Evolutionary conservation across 2,113 vertebrate genomes (phyloP).

Genomic region (Elgaria multicarinata): DNA sequence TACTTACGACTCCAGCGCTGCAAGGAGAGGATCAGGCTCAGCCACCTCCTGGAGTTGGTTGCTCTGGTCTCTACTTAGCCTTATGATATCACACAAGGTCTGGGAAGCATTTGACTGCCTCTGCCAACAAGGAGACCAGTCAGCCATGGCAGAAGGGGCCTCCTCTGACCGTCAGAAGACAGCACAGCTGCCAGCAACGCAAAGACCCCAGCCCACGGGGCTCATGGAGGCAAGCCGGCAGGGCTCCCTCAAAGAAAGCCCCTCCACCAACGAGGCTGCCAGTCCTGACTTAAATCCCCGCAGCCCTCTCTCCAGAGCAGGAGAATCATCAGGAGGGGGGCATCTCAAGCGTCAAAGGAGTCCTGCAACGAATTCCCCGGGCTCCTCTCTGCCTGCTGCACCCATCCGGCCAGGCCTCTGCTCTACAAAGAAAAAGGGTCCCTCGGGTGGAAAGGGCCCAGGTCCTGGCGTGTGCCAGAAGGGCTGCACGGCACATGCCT

Average conservation of each 20-base stretch:
- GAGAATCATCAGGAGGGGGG: fast-evolving
- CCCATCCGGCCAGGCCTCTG: neutral
- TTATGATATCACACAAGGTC: constrained; percentile 94
- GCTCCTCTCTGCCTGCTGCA: neutral
- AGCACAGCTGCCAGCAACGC: too few species aligned
- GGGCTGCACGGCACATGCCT: neutral
- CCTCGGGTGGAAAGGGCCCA: too few species aligned
- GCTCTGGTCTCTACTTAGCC: constrained; percentile 95
- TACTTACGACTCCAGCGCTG: constrained; percentile 94
- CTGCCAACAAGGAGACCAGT: constrained; percentile 69
- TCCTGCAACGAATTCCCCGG: neutral
- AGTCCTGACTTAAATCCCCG: neutral
- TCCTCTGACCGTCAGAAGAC: neutral
- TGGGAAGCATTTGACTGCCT: constrained; percentile 97
- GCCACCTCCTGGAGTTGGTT: constrained; percentile 87
- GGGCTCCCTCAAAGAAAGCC: too few species aligned
- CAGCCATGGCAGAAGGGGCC: neutral
- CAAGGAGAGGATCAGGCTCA: constrained; percentile 90
- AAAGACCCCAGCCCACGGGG: fast-evolving
- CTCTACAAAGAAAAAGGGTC: neutral
- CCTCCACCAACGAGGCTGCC: neutral
- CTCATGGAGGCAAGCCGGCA: neutral
- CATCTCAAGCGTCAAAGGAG: neutral
- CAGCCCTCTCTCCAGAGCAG: neutral
- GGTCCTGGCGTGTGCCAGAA: neutral